These are phyloP conservation scores for Chiroxiphia lanceolata DNA, from an alignment of 2,797 vertebrate genomes.

Conservation along the genomic window DNA sequence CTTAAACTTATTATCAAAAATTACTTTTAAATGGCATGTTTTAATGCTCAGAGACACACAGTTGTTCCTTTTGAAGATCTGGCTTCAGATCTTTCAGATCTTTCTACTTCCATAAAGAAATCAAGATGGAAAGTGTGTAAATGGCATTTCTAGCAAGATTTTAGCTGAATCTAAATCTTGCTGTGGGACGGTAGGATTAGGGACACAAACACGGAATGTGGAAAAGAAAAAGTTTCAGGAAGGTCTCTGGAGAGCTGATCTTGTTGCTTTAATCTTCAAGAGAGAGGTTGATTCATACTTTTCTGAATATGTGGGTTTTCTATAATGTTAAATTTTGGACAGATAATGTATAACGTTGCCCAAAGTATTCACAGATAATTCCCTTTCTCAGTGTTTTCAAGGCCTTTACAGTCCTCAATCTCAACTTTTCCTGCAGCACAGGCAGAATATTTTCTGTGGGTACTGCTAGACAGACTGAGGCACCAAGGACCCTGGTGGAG, in stretches of 20 bases:
- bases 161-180: not conserved
- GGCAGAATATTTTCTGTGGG: not conserved
- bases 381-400: not conserved
- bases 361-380: not conserved
- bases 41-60: not conserved
- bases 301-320: not conserved
- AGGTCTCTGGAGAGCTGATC: not conserved
- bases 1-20: conserved; percentile 26
- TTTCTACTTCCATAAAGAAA: not conserved
- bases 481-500: not conserved
- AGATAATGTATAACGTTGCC: not conserved
- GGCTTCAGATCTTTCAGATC: not conserved
- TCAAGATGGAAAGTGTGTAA: not conserved
- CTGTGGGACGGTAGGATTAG: not conserved
- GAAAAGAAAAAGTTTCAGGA: not conserved
- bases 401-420: not conserved
- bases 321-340: not conserved
- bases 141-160: not conserved
- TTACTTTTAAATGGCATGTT: not conserved
- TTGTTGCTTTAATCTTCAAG: not conserved
- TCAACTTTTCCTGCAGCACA: not conserved
- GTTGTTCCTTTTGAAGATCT: not conserved
- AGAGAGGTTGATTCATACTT: not conserved
- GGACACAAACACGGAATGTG: not conserved
- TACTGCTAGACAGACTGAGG: not conserved